phyloP scores from a whole-genome alignment of 2,113 vertebrate genomes.

The Ascaphus truei region DNA sequence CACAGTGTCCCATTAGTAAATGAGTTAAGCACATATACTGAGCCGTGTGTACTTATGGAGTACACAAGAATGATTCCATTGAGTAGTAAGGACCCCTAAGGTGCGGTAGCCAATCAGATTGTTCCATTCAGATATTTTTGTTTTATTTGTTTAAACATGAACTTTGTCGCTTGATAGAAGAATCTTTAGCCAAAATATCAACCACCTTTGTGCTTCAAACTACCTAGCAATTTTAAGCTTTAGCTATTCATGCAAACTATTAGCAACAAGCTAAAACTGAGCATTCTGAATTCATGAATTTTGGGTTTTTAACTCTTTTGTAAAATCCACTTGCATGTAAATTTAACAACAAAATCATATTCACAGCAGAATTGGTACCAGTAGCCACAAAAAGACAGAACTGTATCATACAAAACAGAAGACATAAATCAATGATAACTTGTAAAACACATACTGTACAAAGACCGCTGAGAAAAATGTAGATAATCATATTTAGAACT shows the following conservation, averaged over 20 bases:
- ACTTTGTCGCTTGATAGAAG: too few relatives aligned
- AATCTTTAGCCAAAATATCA: too few relatives aligned
- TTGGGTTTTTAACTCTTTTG: background rate
- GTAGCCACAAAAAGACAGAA: too few relatives aligned
- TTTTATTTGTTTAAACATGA: too few relatives aligned
- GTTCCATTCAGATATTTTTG: background rate
- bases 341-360: background rate
- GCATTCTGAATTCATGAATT: too few relatives aligned
- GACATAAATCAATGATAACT: too few relatives aligned
- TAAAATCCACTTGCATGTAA: background rate
- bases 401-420: too few relatives aligned
- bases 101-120: background rate
- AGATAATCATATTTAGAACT: too few relatives aligned
- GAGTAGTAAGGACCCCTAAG: slow-evolving; percentile 25
- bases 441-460: too few relatives aligned
- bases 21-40: too few relatives aligned
- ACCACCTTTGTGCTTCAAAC: background rate
- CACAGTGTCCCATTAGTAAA: too few relatives aligned
- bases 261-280: background rate
- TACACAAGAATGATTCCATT: slow-evolving; percentile 29
- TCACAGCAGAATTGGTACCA: background rate
- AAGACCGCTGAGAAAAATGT: too few relatives aligned
- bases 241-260: background rate
- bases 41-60: background rate
- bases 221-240: background rate